Percentiles rank a stretch among this genome's conserved stretches.
These are phyloP conservation scores for Erethizon dorsatum DNA, from an alignment of 2,797 vertebrate genomes.

Conservation along the genomic window DNA sequence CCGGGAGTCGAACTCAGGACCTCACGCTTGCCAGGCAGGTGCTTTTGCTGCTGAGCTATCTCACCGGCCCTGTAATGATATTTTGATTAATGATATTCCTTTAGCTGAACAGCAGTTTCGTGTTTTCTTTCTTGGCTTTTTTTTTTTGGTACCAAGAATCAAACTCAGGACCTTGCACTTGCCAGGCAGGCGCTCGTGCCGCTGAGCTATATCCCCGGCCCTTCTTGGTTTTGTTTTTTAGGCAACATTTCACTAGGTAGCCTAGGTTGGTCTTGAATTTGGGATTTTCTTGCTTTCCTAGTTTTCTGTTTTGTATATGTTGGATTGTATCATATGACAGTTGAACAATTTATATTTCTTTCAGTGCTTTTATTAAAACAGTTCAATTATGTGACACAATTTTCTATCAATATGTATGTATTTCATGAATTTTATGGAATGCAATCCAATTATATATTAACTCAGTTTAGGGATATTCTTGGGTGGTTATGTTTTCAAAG, in stretches of 20 bases:
- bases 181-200: too few species aligned
- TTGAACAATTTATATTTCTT: conserved; percentile 38
- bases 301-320: conserved; percentile 38
- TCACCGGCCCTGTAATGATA: not conserved
- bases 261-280: not conserved
- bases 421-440: conserved; percentile 48
- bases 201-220: too few species aligned
- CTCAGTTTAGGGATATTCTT: not conserved
- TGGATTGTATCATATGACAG: conserved; percentile 46
- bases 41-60: too few species aligned
- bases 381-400: not conserved
- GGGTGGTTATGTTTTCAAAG: conserved; percentile 65
- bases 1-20: too few species aligned
- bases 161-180: too few species aligned
- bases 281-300: not conserved
- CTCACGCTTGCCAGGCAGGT: too few species aligned
- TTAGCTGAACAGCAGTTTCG: not conserved
- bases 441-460: conserved; percentile 55
- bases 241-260: not conserved
- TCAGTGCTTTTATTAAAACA: conserved; percentile 58
- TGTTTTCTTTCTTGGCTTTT: conserved; percentile 15
- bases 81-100: conserved; percentile 61
- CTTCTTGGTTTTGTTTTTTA: not conserved
- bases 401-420: conserved; percentile 22
- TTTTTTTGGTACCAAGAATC: too few species aligned